Evolutionary conservation across 1,140 invertebrate species (phyloP).

Genomic region (Euura saliciscinereae): DNA sequence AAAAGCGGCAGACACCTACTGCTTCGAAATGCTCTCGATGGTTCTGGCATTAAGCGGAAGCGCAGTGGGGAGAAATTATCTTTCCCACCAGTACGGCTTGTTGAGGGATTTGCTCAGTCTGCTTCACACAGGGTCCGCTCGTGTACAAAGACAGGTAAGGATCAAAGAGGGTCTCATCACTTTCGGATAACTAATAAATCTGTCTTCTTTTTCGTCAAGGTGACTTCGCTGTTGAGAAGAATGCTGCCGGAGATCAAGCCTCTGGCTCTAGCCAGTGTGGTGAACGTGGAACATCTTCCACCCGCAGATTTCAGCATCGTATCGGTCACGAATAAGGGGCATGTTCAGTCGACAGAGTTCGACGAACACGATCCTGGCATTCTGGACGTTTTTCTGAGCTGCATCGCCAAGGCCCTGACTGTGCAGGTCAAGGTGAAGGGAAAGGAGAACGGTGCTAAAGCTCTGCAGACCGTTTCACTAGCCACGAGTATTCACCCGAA

Average conservation of each 20-base stretch:
- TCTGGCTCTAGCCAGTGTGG: slow-evolving; percentile 67
- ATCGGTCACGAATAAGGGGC: slow-evolving; percentile 55
- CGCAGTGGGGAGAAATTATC: slow-evolving; percentile 84
- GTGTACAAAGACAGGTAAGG: slow-evolving; percentile 87
- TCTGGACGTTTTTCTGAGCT: slow-evolving; percentile 85
- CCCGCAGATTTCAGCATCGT: slow-evolving; percentile 81
- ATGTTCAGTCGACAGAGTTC: slow-evolving; percentile 63
- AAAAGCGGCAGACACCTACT: slow-evolving; percentile 84
- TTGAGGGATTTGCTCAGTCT: slow-evolving; percentile 85
- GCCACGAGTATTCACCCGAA: slow-evolving; percentile 65
- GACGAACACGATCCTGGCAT: slow-evolving; percentile 71
- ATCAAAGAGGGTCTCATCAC: background rate
- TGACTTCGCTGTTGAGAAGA: slow-evolving; percentile 78
- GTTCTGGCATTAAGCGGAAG: slow-evolving; percentile 93
- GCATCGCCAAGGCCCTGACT: slow-evolving; percentile 85
- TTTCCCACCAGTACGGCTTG: slow-evolving; percentile 87
- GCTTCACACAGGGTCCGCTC: slow-evolving; percentile 91
- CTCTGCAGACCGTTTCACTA: slow-evolving; percentile 66
- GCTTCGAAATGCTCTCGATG: slow-evolving; percentile 97
- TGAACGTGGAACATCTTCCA: slow-evolving; percentile 72
- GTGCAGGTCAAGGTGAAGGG: slow-evolving; percentile 87
- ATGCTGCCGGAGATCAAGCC: slow-evolving; percentile 86
- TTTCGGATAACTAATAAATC: too few species aligned
- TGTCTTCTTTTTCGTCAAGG: slow-evolving; percentile 46
- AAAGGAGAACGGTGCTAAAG: slow-evolving; percentile 69